These are phyloP conservation scores for Microplitis deprimator DNA, from an alignment of 2,888 invertebrate genomes.

Conservation along the genomic window DNA sequence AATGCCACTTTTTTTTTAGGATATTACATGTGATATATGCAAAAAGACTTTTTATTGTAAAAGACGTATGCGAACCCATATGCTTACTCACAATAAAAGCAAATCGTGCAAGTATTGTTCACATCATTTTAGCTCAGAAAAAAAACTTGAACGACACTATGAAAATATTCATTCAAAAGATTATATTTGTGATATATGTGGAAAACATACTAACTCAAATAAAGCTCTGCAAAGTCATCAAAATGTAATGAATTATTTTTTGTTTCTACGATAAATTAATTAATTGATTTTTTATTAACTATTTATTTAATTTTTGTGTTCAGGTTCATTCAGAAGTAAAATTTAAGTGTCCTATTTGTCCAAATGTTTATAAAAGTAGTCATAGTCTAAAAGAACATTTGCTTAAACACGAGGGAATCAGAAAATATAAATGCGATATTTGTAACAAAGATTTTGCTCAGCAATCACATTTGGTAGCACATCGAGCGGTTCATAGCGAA, in stretches of 20 bases:
- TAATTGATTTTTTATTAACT: too few relatives aligned
- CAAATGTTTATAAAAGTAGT: conserved; percentile 62
- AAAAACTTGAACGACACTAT: conserved; percentile 57
- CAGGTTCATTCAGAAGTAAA: conserved; percentile 62
- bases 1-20: conserved; percentile 48
- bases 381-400: conserved; percentile 63
- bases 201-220: conserved; percentile 56
- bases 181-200: conserved; percentile 59
- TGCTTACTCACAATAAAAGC: conserved; percentile 60
- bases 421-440: conserved; percentile 60
- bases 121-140: conserved; percentile 56
- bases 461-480: conserved; percentile 64
- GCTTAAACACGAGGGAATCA: conserved; percentile 62
- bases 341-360: conserved; percentile 58
- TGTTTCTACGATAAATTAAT: background rate
- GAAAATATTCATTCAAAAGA: conserved; percentile 58
- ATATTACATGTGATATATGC: conserved; percentile 59
- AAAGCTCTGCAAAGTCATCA: conserved; percentile 63
- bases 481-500: conserved; percentile 64
- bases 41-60: conserved; percentile 60
- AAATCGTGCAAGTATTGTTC: conserved; percentile 61
- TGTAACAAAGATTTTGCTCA: conserved; percentile 62
- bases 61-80: conserved; percentile 60
- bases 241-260: conserved; percentile 53
- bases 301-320: background rate